Evolutionary conservation across 2,888 invertebrate genomes (phyloP), one percentile per base, ranked within the genome.

Genomic region (Epirrita christyi): DNA sequence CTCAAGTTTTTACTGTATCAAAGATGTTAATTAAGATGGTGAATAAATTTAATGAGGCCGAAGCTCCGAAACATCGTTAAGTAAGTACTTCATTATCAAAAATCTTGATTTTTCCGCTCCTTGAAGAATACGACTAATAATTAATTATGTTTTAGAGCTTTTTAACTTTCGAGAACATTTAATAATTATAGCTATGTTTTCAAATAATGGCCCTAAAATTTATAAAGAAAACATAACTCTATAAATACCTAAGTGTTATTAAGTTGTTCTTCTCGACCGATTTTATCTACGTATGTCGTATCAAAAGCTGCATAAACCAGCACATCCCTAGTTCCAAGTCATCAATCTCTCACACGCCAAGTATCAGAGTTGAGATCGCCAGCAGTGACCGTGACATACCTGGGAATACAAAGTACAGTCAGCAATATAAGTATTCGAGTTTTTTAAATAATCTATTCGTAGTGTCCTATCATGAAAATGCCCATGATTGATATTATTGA

Each of bases 41-140:
- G 73, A 76, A 76, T 76, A 74, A 75, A 76, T 82, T 78, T 70
- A 80, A 79, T 80, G 76, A 78, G 75, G 68, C 73, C 73, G 75
- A 75, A 80, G 76, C 78, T 62, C 67, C 63, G 57, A 67, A 67
- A 67, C 67, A 67, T 65, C 73, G 75, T 79, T 79, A 78, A 77
- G 70, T 68, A 63, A 72, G 71, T 64, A 73, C 72, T 76, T 77
- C 75, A 76, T 80, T 80, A 79, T 73, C 67, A 72, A 68, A 76
- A 67, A 74, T 73, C 72, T 72, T 71, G 68, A 73, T 65, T 72
- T 59, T 73, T 72, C 63, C 64, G 63, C 64, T 59, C 67, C 64
- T 68, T 65, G 55, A 67, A 65, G 64, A 69, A 62, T 61, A 64
- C 65, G 63, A 61, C 62, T 55, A 59, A 63, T 65, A 59, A 67